Evolutionary conservation across 2,888 invertebrate genomes (phyloP), one percentile per base, ranked within the genome.

Genomic region (Drosophila cognata): DNA sequence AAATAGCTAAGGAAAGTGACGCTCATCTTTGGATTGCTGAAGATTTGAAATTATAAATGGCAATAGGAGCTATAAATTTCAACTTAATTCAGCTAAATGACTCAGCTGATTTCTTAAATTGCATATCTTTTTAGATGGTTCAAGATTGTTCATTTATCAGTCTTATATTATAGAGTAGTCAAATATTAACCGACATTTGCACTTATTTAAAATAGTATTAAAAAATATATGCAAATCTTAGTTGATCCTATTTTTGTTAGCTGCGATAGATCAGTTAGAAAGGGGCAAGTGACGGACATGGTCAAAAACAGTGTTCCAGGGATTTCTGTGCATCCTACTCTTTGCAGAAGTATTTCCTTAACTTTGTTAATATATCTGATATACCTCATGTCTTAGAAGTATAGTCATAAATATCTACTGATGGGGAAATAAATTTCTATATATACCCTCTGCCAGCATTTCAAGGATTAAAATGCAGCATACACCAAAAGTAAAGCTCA

Each of bases 401-500:
- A 41, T 41, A 41, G 41, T 4, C 10, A n/a, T 41, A 41, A 4
- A 10, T 10, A n/a, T 41, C n/a, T 41, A 10, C 4, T 38, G 18
- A 18, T 43, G 11, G 25, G 13, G 1, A 21, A 8, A 16, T 25
- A 25, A 46, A 16, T 16, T 25, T 46, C 16, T 28, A 18, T 28
- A 16, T 4, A 28, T 28, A 18, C 28, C 10, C 1, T 36, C 1
- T 38, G 38, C 2, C 1, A 11, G 13, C 1, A 18, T 31, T 7
- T 53, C 63, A 29, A 29, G 7, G n/a, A 38, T 28, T 28, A 2
- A 48, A 28, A 18, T 28, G 25, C 2, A 18, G 28, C 28, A 46
- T 46, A 25, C 16, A 25, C 8, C 25, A 46, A 46, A 25, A 8
- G 46, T 46, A 25, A 25, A 4, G 25, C 46, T 59, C 82, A 90